Evolutionary conservation across 2,797 vertebrate species (phyloP), one percentile per base, ranked within the genome.

Genomic region (Peromyscus melanophrys): DNA sequence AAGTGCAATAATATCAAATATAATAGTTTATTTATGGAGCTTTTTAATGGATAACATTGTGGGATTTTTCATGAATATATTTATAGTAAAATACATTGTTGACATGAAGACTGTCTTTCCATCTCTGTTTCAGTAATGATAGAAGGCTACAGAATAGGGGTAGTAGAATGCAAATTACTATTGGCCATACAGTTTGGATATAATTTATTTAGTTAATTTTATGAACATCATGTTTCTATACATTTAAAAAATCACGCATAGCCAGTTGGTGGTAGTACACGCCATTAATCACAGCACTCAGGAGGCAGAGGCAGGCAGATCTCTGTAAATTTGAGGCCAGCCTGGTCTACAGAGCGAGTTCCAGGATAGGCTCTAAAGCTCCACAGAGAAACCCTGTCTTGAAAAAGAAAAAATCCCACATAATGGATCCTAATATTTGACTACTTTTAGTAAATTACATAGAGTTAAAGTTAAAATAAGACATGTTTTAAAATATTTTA

Each of bases 401-500:
- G 14, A 52, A 52, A 52, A 52, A 49, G 9, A 49, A 52, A 71
- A 57, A 17, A 43, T 40, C 17, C 61, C 67, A 5, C 19, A 46
- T 40, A 46, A 40, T 88, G 3, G 10, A n/a, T 67, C 57, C n/a
- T 12, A 77, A 49, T 25, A n/a, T 77, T 11, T 61, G 31, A 90
- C 17, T 78, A 80, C 75, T n/a, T 90, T 77, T 73, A 7, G 2
- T 77, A 88, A 92, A 82, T 17, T 59, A 0, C 16, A 34, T 61
- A 27, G 0, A 86, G 3, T 63, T 96, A 92, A 95, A 81, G 2
- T 80, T 91, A 81, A 93, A 97, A 88, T 65, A 67, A 87, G 9
- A 6, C 0, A 57, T 43, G 2, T 1, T 88, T 96, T 81, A 12
- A 84, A 93, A 78, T 29, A 90, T 1, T 73, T 23, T 59, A 10